These are phyloP conservation scores for Cyprinodon variegatus DNA, from an alignment of 2,113 vertebrate genomes.

Conservation along the genomic window DNA sequence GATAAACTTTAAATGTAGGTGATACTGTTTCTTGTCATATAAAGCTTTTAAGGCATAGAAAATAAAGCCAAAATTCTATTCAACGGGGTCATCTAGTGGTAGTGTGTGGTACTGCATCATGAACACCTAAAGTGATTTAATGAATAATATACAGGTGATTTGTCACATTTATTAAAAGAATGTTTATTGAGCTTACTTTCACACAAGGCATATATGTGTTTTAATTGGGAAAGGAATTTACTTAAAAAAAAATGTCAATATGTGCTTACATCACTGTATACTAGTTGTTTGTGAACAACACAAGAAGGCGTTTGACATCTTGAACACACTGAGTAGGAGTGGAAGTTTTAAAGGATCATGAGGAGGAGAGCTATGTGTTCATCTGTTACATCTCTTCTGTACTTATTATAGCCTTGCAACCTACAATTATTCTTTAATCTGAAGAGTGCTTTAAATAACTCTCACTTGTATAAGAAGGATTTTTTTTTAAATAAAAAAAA, in stretches of 20 bases:
- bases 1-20: neutral
- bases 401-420: conserved; percentile 39
- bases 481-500: neutral
- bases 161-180: too few species aligned
- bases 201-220: neutral
- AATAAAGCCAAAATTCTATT: conserved; percentile 28
- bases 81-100: conserved; percentile 69
- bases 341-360: conserved; percentile 39
- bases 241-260: conserved; percentile 1
- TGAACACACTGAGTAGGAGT: conserved; percentile 50
- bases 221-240: neutral
- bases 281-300: conserved; percentile 17
- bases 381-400: conserved; percentile 44
- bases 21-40: conserved; percentile 7
- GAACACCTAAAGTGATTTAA: neutral
- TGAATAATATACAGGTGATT: neutral
- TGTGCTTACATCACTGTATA: conserved; percentile 23
- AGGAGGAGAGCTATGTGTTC: conserved; percentile 49
- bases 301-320: conserved; percentile 19
- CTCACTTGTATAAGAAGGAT: neutral
- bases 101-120: neutral
- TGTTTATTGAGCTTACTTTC: neutral
- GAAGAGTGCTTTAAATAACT: neutral
- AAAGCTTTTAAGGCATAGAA: neutral
- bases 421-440: conserved; percentile 16